These are phyloP conservation scores for Sandelia bainsii DNA, from an alignment of 2,797 vertebrate genomes.

Conservation along the genomic window DNA sequence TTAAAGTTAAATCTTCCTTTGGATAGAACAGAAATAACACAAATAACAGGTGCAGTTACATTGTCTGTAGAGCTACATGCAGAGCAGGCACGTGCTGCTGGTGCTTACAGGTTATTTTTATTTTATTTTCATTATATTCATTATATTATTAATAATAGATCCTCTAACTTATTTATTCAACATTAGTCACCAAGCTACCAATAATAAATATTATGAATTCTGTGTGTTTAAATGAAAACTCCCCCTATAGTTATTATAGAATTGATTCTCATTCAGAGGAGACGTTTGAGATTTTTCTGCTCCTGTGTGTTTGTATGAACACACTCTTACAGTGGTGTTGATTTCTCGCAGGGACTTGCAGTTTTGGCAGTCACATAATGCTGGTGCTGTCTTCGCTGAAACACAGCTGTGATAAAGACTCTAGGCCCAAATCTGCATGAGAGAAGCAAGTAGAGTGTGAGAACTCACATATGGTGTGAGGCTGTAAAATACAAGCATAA, in stretches of 20 bases:
- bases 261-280: conserved; percentile 14
- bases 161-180: conserved; percentile 27
- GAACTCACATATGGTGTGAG: not conserved
- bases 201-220: conserved; percentile 32
- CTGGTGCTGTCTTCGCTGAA: conserved; percentile 18
- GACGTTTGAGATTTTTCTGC: not conserved
- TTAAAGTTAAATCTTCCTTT: conserved; percentile 26
- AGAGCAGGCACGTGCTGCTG: conserved; percentile 28
- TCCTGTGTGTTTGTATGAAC: conserved; percentile 31
- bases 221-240: not conserved
- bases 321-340: conserved; percentile 15
- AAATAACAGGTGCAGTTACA: not conserved
- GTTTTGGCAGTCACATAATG: conserved; percentile 8
- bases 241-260: conserved; percentile 32
- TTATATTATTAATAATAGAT: conserved; percentile 31
- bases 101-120: conserved; percentile 19
- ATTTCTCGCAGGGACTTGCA: not conserved
- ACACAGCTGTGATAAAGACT: conserved; percentile 5
- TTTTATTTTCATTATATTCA: conserved; percentile 7
- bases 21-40: not conserved
- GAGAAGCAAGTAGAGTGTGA: conserved; percentile 22
- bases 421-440: conserved; percentile 93
- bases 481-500: not conserved
- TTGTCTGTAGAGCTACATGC: conserved; percentile 22
- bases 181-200: conserved; percentile 30